Evolutionary conservation across 2,888 invertebrate species (phyloP).

Genomic region (Tubiluchus corallicola): DNA sequence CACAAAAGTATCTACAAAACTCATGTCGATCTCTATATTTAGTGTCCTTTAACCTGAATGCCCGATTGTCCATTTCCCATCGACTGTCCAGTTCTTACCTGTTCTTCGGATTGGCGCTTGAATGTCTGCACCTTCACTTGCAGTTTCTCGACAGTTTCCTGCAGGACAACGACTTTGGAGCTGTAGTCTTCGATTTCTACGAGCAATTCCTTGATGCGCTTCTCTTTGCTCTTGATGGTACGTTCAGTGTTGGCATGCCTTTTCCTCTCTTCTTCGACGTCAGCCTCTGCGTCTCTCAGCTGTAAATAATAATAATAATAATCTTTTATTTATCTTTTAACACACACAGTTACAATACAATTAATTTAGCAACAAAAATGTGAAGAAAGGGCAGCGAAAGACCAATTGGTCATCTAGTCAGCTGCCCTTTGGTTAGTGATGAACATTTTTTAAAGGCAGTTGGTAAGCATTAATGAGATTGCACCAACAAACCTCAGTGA

Average conservation of each 20-base stretch:
- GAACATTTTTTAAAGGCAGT: too few relatives aligned
- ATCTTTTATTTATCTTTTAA: too few relatives aligned
- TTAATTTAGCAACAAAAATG: too few relatives aligned
- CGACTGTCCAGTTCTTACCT: constrained; percentile 38
- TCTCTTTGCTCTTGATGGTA: constrained; percentile 94
- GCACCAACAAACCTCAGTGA: too few relatives aligned
- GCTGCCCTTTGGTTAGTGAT: too few relatives aligned
- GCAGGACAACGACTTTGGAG: constrained; percentile 77
- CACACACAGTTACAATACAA: too few relatives aligned
- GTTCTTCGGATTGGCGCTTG: constrained; percentile 87
- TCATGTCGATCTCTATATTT: constrained; percentile 18
- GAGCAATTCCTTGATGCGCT: constrained; percentile 82
- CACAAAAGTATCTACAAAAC: constrained; percentile 7
- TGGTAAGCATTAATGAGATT: too few relatives aligned
- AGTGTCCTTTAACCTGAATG: constrained; percentile 20
- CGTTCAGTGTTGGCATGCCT: constrained; percentile 92
- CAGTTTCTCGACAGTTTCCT: constrained; percentile 62
- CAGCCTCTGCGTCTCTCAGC: constrained; percentile 82
- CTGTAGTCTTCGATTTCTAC: constrained; percentile 91
- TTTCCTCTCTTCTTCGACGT: constrained; percentile 88
- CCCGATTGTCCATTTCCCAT: too few relatives aligned
- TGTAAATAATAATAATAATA: too few relatives aligned
- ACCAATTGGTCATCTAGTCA: too few relatives aligned
- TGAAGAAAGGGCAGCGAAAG: too few relatives aligned
- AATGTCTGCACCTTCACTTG: constrained; percentile 44